Base-by-base conservation (phyloP, 1,140 invertebrate species). In the Popillia japonica region DNA sequence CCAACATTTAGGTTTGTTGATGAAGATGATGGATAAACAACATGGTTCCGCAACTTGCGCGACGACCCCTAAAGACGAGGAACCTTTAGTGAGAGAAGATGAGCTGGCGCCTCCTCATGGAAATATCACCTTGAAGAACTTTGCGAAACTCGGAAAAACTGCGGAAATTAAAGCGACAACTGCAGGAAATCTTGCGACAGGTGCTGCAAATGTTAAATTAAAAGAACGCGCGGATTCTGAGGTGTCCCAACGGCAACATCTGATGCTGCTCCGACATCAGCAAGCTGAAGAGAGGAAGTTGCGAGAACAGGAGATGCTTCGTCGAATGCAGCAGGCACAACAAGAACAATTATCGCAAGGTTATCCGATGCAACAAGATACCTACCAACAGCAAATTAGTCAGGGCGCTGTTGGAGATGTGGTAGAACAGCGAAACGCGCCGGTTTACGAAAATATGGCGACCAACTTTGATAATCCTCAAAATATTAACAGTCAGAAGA, bases 1-100 rank as follows among this genome's bases (percentile, higher is more conserved):
- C 14, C 44, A 81, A 10, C 82, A 85, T 41, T 72, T 84, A 48
- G 74, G 48, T 3, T 79, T 82, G 78, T 68, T 84, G 23, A 75
- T 48, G 44, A 48, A 75, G n/a, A 48, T 75, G 23, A n/a, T 75
- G n/a, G 74, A 75, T n/a, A 48, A 75, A 10, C 2, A 40, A 0
- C 22, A 14, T 7, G 0, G 6, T 2, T n/a, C 74, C 3, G 14
- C 41, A 7, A 48, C 74, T 42, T 48, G 40, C 20, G 20, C 40
- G 7, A 75, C 20, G 1, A 48, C 40, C 20, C 11, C 20, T 55
- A 48, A 42, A 48, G 23, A 75, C 4, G 9, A 42, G n/a, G 74
- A 75, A 48, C 74, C 74, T 6, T 4, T 27, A 22, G 44, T 75
- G 9, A 41, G 40, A 11, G 74, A 75, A 3, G 41, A 75, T n/a